A percentile compares a stretch with the other conserved stretches of the same genome.
These are phyloP conservation scores for Cynopterus sphinx DNA, from an alignment of 2,797 vertebrate genomes.

Conservation along the genomic window DNA sequence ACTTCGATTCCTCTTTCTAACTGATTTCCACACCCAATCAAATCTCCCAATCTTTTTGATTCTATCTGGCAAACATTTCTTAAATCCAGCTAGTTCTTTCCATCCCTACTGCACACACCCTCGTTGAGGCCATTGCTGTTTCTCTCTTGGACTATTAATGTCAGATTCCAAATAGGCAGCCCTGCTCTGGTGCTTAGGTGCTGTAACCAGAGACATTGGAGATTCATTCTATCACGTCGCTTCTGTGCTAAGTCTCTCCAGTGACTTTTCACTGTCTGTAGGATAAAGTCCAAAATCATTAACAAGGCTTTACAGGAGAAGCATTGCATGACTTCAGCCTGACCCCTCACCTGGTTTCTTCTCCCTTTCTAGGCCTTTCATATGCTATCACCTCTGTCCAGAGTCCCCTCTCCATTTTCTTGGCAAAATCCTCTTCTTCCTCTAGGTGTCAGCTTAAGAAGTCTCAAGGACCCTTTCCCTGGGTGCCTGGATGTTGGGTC, in stretches of 20 bases:
- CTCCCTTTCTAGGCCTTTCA: neutral
- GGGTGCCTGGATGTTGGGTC: neutral
- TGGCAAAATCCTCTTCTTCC: conserved; percentile 2
- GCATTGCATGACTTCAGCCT: neutral
- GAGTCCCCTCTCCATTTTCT: neutral
- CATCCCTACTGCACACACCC: neutral
- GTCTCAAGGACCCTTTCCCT: neutral
- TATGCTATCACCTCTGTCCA: neutral
- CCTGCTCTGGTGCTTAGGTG: neutral
- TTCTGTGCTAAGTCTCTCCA: neutral
- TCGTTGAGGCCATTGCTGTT: neutral
- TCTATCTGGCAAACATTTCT: neutral
- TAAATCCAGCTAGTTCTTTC: conserved; percentile 30
- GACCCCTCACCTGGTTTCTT: neutral
- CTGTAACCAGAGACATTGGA: neutral
- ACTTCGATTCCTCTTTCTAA: neutral
- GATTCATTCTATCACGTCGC: neutral
- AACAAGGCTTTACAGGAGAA: neutral
- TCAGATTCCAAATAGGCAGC: neutral
- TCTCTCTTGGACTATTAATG: neutral
- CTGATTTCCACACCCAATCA: conserved; percentile 12
- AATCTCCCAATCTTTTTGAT: neutral
- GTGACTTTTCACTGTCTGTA: neutral
- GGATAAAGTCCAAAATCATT: conserved; percentile 1
- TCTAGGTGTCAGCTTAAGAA: neutral